Percentiles rank a stretch among this genome's conserved stretches.
Conservation (phyloP, 1,140 invertebrate genomes). For the Alviniconcha marisindica region DNA sequence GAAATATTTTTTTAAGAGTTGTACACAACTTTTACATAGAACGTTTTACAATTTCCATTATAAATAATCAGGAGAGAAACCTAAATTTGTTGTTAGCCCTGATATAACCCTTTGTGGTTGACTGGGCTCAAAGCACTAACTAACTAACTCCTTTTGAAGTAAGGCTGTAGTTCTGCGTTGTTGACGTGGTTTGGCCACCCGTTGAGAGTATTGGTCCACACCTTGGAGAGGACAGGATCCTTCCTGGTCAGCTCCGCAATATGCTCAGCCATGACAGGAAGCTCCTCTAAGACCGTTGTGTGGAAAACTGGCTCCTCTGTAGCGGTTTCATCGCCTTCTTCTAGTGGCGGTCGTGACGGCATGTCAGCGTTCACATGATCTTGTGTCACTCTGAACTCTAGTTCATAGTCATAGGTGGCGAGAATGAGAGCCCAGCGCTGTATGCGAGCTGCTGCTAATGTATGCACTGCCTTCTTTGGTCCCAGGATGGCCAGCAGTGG, state of each 20-base stretch:
- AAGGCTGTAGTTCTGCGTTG: conserved; percentile 37
- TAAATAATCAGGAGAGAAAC: too few relatives aligned
- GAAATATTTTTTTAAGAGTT: too few relatives aligned
- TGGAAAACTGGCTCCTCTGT: conserved; percentile 18
- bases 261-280: conserved; percentile 36
- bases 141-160: conserved; percentile 40
- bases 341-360: conserved; percentile 41
- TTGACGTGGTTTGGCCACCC: conserved; percentile 16
- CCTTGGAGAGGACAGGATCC: conserved; percentile 37
- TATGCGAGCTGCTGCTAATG: conserved; percentile 64
- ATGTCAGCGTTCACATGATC: conserved; percentile 49
- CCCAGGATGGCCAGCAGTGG: conserved; percentile 48
- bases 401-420: conserved; percentile 69
- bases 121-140: too few relatives aligned
- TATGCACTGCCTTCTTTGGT: conserved; percentile 60
- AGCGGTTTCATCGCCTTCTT: neutral
- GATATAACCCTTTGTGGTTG: too few relatives aligned
- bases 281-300: conserved; percentile 31
- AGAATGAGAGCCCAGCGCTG: conserved; percentile 74
- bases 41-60: too few relatives aligned
- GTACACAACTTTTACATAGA: too few relatives aligned
- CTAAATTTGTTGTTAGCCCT: too few relatives aligned
- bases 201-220: too few relatives aligned
- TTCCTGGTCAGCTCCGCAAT: conserved; percentile 29
- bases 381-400: conserved; percentile 52